phyloP scores from a whole-genome alignment of 2,113 vertebrate genomes.

The Dipodomys spectabilis region DNA sequence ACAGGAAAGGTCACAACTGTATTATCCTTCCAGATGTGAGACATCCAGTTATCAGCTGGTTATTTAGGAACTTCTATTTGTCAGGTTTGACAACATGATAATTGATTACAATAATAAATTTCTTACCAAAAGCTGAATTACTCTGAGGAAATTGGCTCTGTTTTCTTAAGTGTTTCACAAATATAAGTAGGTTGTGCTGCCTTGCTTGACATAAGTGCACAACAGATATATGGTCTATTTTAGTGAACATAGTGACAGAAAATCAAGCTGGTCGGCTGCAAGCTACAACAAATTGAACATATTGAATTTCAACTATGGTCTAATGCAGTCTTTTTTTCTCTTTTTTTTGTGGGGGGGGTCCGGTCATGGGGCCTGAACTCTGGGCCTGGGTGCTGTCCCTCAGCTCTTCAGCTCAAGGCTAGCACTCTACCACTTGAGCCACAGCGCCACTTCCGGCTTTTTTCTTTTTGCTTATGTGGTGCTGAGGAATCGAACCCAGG shows the following conservation, averaged over 20 bases:
- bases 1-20: neutral
- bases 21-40: conserved; percentile 29
- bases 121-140: conserved; percentile 63
- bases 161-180: conserved; percentile 78
- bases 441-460: no score
- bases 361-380: no score
- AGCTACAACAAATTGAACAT: conserved; percentile 66
- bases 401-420: no score
- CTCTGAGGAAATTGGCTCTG: conserved; percentile 56
- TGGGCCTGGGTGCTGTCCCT: no score
- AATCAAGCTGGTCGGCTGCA: conserved; percentile 56
- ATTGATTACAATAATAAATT: conserved; percentile 75
- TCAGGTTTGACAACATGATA: conserved; percentile 67
- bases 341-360: no score
- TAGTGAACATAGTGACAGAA: conserved; percentile 50
- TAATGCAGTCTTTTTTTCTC: conserved; percentile 10
- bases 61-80: conserved; percentile 69
- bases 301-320: conserved; percentile 51
- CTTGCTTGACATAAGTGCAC: conserved; percentile 62
- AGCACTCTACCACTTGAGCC: no score
- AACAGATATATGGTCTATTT: conserved; percentile 63
- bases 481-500: no score
- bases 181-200: conserved; percentile 57
- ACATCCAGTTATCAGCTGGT: conserved; percentile 38
- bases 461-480: no score